Evolutionary conservation across 2,797 vertebrate genomes (phyloP).

Genomic region (Enteromius viviparus): DNA sequence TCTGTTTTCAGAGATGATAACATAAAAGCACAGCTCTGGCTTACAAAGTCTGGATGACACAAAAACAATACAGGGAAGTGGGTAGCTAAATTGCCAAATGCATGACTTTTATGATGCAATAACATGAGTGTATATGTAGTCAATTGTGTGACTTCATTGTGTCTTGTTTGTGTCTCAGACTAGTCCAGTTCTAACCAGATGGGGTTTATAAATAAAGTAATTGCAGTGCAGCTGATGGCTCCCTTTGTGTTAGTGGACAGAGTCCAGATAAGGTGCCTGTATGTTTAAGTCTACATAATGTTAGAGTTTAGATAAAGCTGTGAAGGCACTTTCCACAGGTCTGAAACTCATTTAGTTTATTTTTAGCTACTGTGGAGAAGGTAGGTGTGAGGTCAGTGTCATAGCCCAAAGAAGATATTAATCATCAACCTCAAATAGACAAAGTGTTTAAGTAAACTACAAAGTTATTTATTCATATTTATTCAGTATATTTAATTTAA

Average conservation of each 20-base stretch:
- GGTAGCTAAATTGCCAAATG: neutral
- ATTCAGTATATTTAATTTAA: neutral
- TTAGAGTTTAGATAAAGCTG: neutral
- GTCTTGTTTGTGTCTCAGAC: neutral
- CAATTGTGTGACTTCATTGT: neutral
- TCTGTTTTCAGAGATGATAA: neutral
- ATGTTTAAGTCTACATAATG: neutral
- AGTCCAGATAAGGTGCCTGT: conserved; percentile 14
- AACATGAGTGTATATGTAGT: neutral
- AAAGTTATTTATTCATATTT: neutral
- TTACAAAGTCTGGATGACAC: neutral
- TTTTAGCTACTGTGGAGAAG: neutral
- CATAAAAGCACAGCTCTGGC: no score
- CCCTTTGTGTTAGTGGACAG: conserved; percentile 7
- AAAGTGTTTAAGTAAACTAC: neutral
- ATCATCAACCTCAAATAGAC: neutral
- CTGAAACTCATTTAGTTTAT: neutral
- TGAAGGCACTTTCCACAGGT: neutral
- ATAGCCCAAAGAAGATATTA: neutral
- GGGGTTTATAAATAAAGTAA: conserved; percentile 33
- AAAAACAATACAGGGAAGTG: neutral
- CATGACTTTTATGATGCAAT: neutral
- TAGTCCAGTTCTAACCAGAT: conserved; percentile 18
- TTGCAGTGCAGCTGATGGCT: conserved; percentile 16
- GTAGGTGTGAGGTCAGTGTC: neutral